Base-by-base conservation (phyloP, 2,888 invertebrate species). In the Achlya flavicornis region DNA sequence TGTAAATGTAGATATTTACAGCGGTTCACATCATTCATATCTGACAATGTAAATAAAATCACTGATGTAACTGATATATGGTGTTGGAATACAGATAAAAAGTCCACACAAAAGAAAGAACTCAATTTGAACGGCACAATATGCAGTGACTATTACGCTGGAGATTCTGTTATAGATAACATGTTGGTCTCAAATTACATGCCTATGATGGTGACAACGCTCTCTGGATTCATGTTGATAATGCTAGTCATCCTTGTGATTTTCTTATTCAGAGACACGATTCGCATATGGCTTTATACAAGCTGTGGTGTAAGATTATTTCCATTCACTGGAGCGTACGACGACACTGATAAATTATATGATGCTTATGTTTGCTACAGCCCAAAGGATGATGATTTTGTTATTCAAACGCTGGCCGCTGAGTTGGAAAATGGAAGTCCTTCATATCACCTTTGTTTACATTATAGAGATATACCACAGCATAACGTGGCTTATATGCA, bases 281-380 rank as follows among this genome's bases (percentile, higher is more conserved):
- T 98, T 74, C 95, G 97, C 77, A 96, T 98, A 84, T 98, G 98
- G 98, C 93, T 98, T 63, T 98, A 97, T 86, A 96, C 97, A 72
- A 96, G 96, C 77, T 98, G 97, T 88, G 98, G 98, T 43, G 95
- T 98, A 69, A 95, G 98, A 77, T 95, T 98, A 81, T 97, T 97
- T 88, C 95, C 96, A 75, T 96, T 96, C 76, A 94, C 95, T 65
- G 95, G 95, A 76, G 95, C 95, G 65, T 96, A 95, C 88, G 97
- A 97, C 85, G 97, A 97, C 87, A 95, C 96, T 82, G 97, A 97
- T 85, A 97, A 97, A 88, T 95, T 97, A 67, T 98, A 98, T 94
- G 98, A 99, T 91, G 98, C 97, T 73, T 98, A 98, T 91, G 96
- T 99, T 61, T 96, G 98, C 83, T 99, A 98, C 94, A 97, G 98